Evolutionary conservation across 2,797 vertebrate species (phyloP).

Genomic region (Premnoplex brunnescens): DNA sequence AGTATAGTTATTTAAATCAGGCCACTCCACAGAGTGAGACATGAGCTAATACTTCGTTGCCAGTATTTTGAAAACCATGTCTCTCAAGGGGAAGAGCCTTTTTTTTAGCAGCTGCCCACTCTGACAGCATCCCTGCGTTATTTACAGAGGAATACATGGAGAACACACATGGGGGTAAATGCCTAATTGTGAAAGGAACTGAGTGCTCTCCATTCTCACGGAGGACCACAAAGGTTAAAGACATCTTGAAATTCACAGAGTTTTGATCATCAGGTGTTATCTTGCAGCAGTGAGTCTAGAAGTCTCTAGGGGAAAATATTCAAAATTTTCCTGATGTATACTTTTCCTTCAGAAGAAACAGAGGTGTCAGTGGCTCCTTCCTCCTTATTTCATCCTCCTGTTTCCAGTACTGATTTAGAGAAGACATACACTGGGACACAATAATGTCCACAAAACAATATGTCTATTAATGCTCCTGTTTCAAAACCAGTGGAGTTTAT

Average conservation of each 20-base stretch:
- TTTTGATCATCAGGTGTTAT: not conserved
- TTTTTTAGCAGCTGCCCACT: not conserved
- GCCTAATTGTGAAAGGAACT: not conserved
- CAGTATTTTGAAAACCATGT: not conserved
- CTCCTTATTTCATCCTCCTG: not conserved
- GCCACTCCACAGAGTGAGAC: not conserved
- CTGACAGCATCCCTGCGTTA: not conserved
- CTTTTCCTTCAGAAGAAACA: not conserved
- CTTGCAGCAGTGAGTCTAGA: not conserved
- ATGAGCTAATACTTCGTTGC: not conserved
- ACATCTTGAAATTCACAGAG: fast-evolving
- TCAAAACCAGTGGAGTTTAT: not conserved
- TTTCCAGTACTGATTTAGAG: not conserved
- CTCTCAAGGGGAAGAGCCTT: not conserved
- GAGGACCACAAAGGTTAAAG: not conserved
- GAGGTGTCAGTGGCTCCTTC: not conserved
- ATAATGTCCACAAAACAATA: not conserved
- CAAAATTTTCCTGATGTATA: not conserved
- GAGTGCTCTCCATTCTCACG: not conserved
- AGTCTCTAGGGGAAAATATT: not conserved
- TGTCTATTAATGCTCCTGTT: not conserved
- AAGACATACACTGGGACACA: not conserved
- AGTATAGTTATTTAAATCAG: slow-evolving; percentile 10
- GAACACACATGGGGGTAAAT: not conserved
- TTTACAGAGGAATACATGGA: not conserved